These are phyloP conservation scores for Callyntrura sp. DNA, from an alignment of 2,888 invertebrate genomes.

Conservation along the genomic window DNA sequence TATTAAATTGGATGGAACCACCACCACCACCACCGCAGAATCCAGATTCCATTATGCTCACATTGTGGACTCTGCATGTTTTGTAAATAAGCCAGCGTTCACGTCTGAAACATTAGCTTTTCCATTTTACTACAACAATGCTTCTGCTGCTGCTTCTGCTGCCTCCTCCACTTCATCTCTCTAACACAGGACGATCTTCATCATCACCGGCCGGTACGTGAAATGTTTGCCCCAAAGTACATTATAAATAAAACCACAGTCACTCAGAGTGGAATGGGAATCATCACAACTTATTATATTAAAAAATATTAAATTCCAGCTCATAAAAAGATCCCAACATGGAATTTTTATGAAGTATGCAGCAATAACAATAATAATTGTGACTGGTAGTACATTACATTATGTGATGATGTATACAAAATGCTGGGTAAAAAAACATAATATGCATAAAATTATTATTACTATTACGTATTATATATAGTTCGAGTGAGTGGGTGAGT, in stretches of 20 bases:
- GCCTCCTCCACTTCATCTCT: conserved; percentile 16
- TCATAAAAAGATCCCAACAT: conserved; percentile 75
- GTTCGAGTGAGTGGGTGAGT: conserved; percentile 43
- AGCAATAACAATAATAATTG: conserved; percentile 56
- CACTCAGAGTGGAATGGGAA: conserved; percentile 51
- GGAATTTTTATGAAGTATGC: conserved; percentile 71
- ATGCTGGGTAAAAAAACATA: neutral
- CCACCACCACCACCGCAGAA: conserved; percentile 10
- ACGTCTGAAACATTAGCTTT: conserved; percentile 48
- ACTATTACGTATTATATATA: neutral
- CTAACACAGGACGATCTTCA: neutral
- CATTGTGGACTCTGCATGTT: neutral
- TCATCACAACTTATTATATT: conserved; percentile 73
- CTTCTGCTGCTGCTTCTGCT: neutral
- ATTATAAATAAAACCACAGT: conserved; percentile 66
- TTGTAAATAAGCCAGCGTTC: neutral
- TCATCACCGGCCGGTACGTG: conserved; percentile 65
- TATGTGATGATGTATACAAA: neutral
- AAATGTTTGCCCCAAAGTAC: conserved; percentile 61
- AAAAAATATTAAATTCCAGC: conserved; percentile 78
- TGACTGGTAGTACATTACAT: conserved; percentile 26
- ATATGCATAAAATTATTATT: neutral
- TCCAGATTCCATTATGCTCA: neutral
- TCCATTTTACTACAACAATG: conserved; percentile 27
- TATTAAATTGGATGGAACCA: conserved; percentile 45